Evolutionary conservation across 2,113 vertebrate species (phyloP), one percentile per base, ranked within the genome.

Genomic region (Oceanodroma tethys): DNA sequence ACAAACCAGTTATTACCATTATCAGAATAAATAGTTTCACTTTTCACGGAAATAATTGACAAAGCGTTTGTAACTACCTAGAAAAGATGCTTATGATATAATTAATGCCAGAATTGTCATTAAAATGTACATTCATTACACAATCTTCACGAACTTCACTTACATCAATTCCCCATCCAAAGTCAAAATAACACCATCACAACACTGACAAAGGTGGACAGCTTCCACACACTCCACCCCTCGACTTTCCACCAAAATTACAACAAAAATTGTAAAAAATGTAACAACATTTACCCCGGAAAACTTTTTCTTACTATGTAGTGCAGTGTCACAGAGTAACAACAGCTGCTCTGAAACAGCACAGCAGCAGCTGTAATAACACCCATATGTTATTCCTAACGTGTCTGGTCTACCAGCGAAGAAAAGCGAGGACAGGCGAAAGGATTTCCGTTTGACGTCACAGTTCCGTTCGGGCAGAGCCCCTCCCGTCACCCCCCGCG

Each of bases 371-470:
- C n/a, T n/a, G n/a, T n/a, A n/a, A n/a, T n/a, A 30, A 23, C 21
- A 36, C 34, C 34, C 9, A 0, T 26, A 1, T 36, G 12, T 27
- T 56, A 1, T 2, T 43, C 4, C 11, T 12, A 18, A 38, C 1
- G 1, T 19, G 30, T n/a, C 32, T 55, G 27, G 22, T 21, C 38
- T 48, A 21, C 25, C n/a, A 7, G 12, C 9, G 3, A 14, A 34
- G 23, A 36, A 20, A 8, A 32, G 29, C 1, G 16, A 32, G 53
- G 62, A 25, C 19, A 10, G 23, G 23, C 48, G 2, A 0, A 13
- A 7, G 1, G 7, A 2, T 42, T n/a, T 26, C 16, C 13, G 3
- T 56, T 8, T 22, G 72, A 22, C 3, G 1, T 13, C 60, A 42
- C 14, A 1, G 59, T 12, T 9, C 11, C 16, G 12, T 25, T 6